Percentiles rank a stretch among this genome's conserved stretches.
Conservation (phyloP, 23 tunicate genomes). For the Pegea sp. region DNA sequence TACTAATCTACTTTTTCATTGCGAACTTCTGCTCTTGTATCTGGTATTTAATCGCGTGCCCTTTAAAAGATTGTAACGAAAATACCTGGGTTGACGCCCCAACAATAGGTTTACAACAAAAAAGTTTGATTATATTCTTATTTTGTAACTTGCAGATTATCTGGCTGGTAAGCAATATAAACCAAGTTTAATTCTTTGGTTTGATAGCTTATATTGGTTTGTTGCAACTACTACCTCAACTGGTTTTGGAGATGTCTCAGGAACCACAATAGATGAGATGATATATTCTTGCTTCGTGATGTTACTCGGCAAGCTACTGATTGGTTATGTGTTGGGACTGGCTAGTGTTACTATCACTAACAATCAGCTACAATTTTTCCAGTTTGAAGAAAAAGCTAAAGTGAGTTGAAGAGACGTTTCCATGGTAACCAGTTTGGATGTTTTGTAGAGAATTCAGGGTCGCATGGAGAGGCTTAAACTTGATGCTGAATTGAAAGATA, state of each 20-base stretch:
- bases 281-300: conserved; percentile 38
- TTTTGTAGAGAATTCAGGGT: too few species aligned
- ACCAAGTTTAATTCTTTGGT: conserved; percentile 17
- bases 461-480: conserved; percentile 56
- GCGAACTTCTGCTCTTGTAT: conserved; percentile 8
- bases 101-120: conserved; percentile 36
- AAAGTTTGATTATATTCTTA: too few species aligned
- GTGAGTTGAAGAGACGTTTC: too few species aligned
- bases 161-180: conserved; percentile 9
- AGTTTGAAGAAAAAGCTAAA: too few species aligned
- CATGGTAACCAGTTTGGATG: too few species aligned
- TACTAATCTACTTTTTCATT: conserved; percentile 15
- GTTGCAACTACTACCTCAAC: conserved; percentile 82
- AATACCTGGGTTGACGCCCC: conserved; percentile 15
- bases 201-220: conserved; percentile 71
- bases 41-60: conserved; percentile 50
- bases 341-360: conserved; percentile 72
- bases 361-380: too few species aligned
- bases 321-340: conserved; percentile 72
- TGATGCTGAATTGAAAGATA: conserved; percentile 27
- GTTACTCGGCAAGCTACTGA: conserved; percentile 55
- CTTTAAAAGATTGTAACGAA: conserved; percentile 20
- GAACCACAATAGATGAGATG: conserved; percentile 40
- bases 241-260: conserved; percentile 71
- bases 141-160: too few species aligned